These are phyloP conservation scores for Hipparchia semele DNA, from an alignment of 2,888 invertebrate species.

Conservation along the genomic window DNA sequence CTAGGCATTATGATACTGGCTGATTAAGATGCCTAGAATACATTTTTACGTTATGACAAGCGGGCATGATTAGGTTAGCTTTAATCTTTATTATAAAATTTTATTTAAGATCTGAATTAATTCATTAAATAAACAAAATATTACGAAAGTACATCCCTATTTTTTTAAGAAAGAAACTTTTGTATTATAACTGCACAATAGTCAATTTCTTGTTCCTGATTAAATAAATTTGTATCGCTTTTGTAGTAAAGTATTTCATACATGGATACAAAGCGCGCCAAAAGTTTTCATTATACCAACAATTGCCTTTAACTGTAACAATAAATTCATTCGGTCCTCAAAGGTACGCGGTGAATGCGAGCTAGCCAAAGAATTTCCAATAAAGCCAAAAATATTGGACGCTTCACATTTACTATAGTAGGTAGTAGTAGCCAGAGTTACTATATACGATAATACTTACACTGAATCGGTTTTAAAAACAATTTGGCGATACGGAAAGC, in stretches of 20 bases:
- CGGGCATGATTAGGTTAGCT: too few relatives aligned
- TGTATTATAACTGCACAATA: neutral
- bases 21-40: too few relatives aligned
- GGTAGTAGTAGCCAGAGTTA: neutral
- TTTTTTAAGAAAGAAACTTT: too few relatives aligned
- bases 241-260: conserved; percentile 27
- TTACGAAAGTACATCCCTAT: too few relatives aligned
- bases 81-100: too few relatives aligned
- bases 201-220: neutral
- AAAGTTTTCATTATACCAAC: conserved; percentile 40
- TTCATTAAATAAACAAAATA: too few relatives aligned
- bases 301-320: conserved; percentile 47
- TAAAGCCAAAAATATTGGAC: conserved; percentile 49
- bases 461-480: conserved; percentile 8
- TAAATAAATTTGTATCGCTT: conserved; percentile 3
- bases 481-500: conserved; percentile 33
- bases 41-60: too few relatives aligned
- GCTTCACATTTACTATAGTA: conserved; percentile 35
- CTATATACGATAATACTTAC: conserved; percentile 27
- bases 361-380: conserved; percentile 61
- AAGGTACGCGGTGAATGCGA: conserved; percentile 50
- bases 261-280: conserved; percentile 24
- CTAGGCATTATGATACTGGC: too few relatives aligned
- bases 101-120: too few relatives aligned
- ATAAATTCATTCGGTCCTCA: conserved; percentile 60